Base-by-base conservation (phyloP, 2,888 invertebrate species). In the Ethmia dodecea region DNA sequence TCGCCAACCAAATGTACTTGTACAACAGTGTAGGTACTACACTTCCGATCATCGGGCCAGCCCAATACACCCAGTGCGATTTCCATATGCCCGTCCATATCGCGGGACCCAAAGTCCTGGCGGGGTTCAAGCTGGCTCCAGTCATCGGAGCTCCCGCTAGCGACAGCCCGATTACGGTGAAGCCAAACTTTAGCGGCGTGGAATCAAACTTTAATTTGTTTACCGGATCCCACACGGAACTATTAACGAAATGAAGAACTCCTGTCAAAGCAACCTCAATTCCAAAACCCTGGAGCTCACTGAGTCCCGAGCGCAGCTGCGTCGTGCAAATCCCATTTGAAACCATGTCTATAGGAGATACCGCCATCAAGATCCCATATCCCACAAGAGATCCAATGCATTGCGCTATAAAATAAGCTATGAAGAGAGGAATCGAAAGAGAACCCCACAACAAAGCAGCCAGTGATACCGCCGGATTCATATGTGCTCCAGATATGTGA, bases 401-500 rank as follows among this genome's bases (percentile, higher is more conserved):
- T 69, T 95, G 93, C 3, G 87, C 91, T 1, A 90, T 55, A 1
- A 91, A 49, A 55, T 93, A 94, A 6, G 89, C 63, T 0, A 88
- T 60, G 0, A 88, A 91, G 38, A 91, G 79, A 29, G 86, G 65
- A 1, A 89, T 60, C 2, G 89, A 81, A 24, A 88, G 78, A 13
- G 77, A 65, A 0, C 90, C 90, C 55, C 89, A 83, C 26, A 92
- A 63, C 1, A 90, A 76, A 0, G 93, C 88, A 0, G 90, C 90
- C 3, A 92, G 61, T 0, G 93, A 92, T 3, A 94, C 92, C 0
- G 91, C 89, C 0, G 94, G 94, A 70, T 94, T 94, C 57, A 94
- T 76, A 59, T 93, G 93, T 0, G 93, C 92, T 13, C 92, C 93
- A 16, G 94, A 94, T 30, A 94, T 87, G 56, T 94, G 94, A 2